Evolutionary conservation across 2,797 vertebrate species (phyloP), one percentile per base, ranked within the genome.

Genomic region (Oophaga sylvatica): DNA sequence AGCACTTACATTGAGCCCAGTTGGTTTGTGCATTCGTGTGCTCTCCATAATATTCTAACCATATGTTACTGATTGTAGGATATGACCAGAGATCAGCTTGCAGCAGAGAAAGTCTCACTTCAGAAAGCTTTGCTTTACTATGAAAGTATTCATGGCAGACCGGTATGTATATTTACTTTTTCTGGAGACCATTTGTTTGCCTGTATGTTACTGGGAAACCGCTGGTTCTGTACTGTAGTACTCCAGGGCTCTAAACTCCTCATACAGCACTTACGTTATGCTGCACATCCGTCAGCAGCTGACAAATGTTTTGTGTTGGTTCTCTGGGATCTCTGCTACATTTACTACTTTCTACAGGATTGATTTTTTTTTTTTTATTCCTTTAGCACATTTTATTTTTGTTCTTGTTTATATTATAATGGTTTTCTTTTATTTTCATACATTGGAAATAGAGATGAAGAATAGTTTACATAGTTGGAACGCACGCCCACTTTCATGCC

Each of bases 1-100:
- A 65, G 62, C 22, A n/a, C 20, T 10, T 7, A 5, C 0, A 6
- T 10, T 63, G 20, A 22, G 22, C 1, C 20, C 7, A 56, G 26
- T 57, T 0, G 29, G 5, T 82, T 53, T 31, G 17, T 7, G 22
- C 13, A 13, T 60, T 9, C 62, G 2, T 68, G 45, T 26, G 22
- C 9, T 5, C 45, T 19, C 6, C 75, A 31, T 71, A 9, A 59
- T 13, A 5, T 60, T 26, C 5, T 65, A 76, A 26, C 17, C 3
- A 63, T 81, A 63, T 26, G 5, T 90, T 56, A 68, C 65, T 78
- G 56, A 89, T 92, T 87, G 84, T 90, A 99, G 98, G 98, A 99
- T 92, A 99, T 99, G 98, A 99, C 98, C 78, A 96, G 97, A 91
- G 98, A 99, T 92, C 97, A 99, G 93, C 98, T 99, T 63, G 95